Evolutionary conservation across 2,113 vertebrate genomes (phyloP).

Genomic region (Mirounga angustirostris): DNA sequence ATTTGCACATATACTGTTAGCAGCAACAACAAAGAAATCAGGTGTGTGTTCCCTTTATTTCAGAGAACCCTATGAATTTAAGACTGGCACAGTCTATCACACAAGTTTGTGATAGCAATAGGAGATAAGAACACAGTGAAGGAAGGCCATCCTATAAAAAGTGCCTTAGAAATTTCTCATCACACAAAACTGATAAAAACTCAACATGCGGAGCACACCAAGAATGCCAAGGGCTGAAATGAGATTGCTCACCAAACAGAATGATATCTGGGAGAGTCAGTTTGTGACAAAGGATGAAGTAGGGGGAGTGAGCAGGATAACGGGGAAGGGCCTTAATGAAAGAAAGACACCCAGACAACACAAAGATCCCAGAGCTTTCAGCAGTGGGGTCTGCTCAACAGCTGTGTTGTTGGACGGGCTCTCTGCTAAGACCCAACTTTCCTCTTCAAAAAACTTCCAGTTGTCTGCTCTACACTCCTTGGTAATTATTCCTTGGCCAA

Average conservation of each 20-base stretch:
- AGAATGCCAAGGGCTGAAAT: constrained; percentile 59
- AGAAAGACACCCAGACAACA: not conserved
- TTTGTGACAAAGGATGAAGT: not conserved
- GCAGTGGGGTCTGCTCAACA: rapidly evolving
- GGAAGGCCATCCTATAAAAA: constrained; percentile 42
- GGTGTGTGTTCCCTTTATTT: constrained; percentile 43
- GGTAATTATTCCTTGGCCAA: not conserved
- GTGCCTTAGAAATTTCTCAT: constrained; percentile 74
- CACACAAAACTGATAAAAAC: constrained; percentile 70
- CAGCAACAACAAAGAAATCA: not conserved
- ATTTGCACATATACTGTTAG: constrained; percentile 17
- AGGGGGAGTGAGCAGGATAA: not conserved
- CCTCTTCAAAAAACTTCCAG: not conserved
- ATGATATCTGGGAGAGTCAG: not conserved
- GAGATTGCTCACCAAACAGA: constrained; percentile 50
- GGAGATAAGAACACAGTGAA: constrained; percentile 65
- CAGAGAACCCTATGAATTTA: constrained; percentile 12
- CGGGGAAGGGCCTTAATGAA: not conserved
- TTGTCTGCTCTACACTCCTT: not conserved
- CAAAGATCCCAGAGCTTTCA: too few species aligned
- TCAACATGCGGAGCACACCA: constrained; percentile 22
- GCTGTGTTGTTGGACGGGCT: not conserved
- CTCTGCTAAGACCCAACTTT: not conserved
- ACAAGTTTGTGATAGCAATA: constrained; percentile 50
- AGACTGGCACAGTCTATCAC: constrained; percentile 55